Evolutionary conservation across 64 coral and sea anemone species (phyloP), one percentile per base, ranked within the genome.

Genomic region (Actinia tenebrosa): DNA sequence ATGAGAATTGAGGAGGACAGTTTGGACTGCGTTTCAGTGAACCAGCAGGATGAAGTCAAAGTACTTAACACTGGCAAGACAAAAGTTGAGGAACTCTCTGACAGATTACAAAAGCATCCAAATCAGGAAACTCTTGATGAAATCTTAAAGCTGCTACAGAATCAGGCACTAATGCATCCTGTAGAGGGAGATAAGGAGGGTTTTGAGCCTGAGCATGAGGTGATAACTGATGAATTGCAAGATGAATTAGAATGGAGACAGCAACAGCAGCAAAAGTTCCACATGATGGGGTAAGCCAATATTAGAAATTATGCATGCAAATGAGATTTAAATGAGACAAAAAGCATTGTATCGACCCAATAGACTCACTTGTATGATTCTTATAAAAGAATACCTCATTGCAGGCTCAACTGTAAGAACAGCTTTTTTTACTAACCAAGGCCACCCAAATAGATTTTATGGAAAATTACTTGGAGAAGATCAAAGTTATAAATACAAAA

Each of bases 81-180:
- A 80, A 80, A 84, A 80, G 5, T 93, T 61, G 68, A 75, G 16
- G 77, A 86, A 80, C 42, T 84, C 45, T 80, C 68, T 22, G 80
- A 96, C 17, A 96, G 53, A 81, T 53, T 69, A 53, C 68, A 87
- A 14, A 52, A 45, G 16, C 61, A 64, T 56, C 94, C 86, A 17
- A 86, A 72, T 19, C 88, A 97, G 37, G 91, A 97, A 77, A 88
- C 89, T 37, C 86, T 97, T 16, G 89, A 92, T 84, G 91, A 97
- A 71, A 97, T 97, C 16, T 86, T 97, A 52, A 90, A 45, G 37
- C 82, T 87, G n/a, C 47, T 97, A 69, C 89, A 93, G 85, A 84
- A 77, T 60, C 88, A 90, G 46, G 83, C 60, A 64, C 17, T 83
- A 45, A 53, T 75, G 23, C n/a, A 14, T 42, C 10, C 69, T 42